Conservation (phyloP, 2,797 vertebrate genomes). For the Decapterus maruadsi region DNA sequence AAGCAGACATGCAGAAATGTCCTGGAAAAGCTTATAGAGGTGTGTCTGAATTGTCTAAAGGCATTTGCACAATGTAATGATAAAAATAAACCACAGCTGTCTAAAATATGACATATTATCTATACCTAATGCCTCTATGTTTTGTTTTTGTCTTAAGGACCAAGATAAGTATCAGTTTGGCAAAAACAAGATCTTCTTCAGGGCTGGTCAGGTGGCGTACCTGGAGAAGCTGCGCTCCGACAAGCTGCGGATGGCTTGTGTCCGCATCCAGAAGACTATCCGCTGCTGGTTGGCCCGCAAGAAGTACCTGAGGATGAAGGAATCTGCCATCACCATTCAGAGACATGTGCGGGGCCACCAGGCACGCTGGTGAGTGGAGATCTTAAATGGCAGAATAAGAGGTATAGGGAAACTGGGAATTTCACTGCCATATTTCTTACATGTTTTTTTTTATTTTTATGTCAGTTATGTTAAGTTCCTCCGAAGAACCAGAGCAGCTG, state of each 20-base stretch:
- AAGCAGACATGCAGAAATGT: slow-evolving; percentile 94
- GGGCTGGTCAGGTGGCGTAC: slow-evolving; percentile 97
- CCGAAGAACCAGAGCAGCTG: slow-evolving; percentile 89
- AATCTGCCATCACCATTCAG: slow-evolving; percentile 91
- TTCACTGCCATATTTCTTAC: not conserved
- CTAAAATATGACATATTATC: not conserved
- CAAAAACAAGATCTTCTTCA: slow-evolving; percentile 98
- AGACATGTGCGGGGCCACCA: slow-evolving; percentile 92
- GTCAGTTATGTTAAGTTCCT: slow-evolving; percentile 89
- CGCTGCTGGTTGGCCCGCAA: slow-evolving; percentile 94
- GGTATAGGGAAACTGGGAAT: not conserved
- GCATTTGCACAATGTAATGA: not conserved
- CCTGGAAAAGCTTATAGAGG: slow-evolving; percentile 92
- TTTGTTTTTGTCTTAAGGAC: slow-evolving; percentile 83
- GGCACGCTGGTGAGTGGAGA: slow-evolving; percentile 90
- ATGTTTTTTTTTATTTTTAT: slow-evolving; percentile 6
- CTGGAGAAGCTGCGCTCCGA: slow-evolving; percentile 97
- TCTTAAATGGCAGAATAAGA: not conserved
- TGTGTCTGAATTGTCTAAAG: slow-evolving; percentile 64
- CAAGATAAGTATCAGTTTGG: slow-evolving; percentile 97
- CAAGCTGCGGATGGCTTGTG: slow-evolving; percentile 92
- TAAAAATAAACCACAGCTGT: not conserved
- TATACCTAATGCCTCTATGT: not conserved
- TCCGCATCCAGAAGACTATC: slow-evolving; percentile 96
- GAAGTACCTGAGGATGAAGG: slow-evolving; percentile 92